Evolutionary conservation across 2,888 invertebrate species (phyloP), one percentile per base, ranked within the genome.

Genomic region (Leptinotarsa peninsularis): DNA sequence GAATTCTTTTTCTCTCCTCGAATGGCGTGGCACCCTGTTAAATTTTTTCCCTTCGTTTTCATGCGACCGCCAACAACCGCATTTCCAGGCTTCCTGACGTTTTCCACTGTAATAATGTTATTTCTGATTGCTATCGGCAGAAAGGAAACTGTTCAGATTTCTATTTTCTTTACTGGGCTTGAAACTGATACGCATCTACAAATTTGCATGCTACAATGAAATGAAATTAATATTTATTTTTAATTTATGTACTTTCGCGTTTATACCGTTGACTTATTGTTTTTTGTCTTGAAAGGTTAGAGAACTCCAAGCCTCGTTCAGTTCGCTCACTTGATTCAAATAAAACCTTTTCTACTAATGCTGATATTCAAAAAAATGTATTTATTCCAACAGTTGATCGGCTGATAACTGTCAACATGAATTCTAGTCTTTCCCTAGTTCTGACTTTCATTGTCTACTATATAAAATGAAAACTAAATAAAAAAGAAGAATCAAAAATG

Each of bases 91-190:
- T 70, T 70, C 49, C 70, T 56, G 49, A n/a, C 58, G 58, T 70
- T 72, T 66, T 63, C 63, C 23, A 72, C 66, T 68, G 60, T 66
- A 76, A 73, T 76, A 76, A 70, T 73, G 70, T 76, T 73, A 66
- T 76, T 76, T 60, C 69, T 66, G 76, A 76, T 76, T 50, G 49
- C 60, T 67, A 76, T 76, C 76, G 49, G 33, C 15, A 56, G 43
- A 66, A 70, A 33, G 69, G 63, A 70, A 76, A 68, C 73, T 70
- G 73, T 70, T 76, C 69, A 52, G 73, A 76, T 76, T 76, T 76
- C 67, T 73, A 73, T 73, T 67, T 72, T 67, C 73, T 73, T 63
- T 73, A 49, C 67, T 68, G 67, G 66, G 73, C 73, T 67, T 60
- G 73, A 58, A 73, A 33, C 58, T 68, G 73, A 73, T 73, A 33